Base-by-base conservation (phyloP, 2,888 invertebrate species). In the Acronicta alni region DNA sequence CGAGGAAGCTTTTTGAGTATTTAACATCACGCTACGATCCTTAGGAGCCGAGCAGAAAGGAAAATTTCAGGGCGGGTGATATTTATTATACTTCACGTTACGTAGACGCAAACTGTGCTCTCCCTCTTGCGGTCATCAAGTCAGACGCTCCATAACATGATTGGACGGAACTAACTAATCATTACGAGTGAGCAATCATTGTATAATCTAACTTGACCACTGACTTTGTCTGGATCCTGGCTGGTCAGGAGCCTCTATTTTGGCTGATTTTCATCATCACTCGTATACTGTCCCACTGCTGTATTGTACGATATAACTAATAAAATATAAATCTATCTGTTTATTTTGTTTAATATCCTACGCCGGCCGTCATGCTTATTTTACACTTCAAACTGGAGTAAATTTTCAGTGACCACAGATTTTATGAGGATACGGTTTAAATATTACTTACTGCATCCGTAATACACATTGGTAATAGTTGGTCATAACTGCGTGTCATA, bases 341-440 rank as follows among this genome's bases (percentile, higher is more conserved):
- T 20, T 23, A 14, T 32, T 32, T 14, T 14, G 10, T 30, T 30
- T 30, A 12, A 35, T n/a, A 32, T 0, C 32, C 32, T 14, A 32
- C 10, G 12, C 30, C 1, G 14, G n/a, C 14, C 7, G n/a, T 5
- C n/a, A 35, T n/a, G 35, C 35, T 35, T 14, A 14, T 14, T 35
- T 6, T n/a, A 35, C n/a, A 35, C n/a, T 35, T n/a, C n/a, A 35
- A 6, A n/a, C 35, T 7, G 14, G 2, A 20, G 18, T 8, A 15
- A 44, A 12, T 30, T 44, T 30, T 18, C 41, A 20, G 39, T 46
- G 14, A 49, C 18, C 52, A 6, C 18, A 3, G 15, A 20, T 42
- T 67, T 71, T 60, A 72, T 20, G 72, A 52, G 37, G 53, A 37
- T 44, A 18, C 46, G 30, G 42, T 46, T 15, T 49, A 47, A 43